Base-by-base conservation (phyloP, 2,888 invertebrate genomes). In the Lasioglossum figueresi region DNA sequence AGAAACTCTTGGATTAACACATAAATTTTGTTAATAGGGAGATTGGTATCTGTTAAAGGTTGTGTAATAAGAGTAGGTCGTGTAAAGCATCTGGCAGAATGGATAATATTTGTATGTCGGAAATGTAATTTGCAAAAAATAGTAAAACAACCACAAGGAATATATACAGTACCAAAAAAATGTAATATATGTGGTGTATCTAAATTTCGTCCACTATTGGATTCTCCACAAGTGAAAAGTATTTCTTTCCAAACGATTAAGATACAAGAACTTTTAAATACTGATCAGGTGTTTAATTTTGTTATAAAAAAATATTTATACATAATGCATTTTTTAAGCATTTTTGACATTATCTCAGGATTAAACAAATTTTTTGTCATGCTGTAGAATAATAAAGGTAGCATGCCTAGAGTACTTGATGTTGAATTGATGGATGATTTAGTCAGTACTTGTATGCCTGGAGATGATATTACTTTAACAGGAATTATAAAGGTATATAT, bases 401-500 rank as follows among this genome's bases (percentile, higher is more conserved):
- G 97, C 72, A 96, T 98, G 90, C 98, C 98, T 2, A 96, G 97
- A 87, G 97, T 97, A 88, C 96, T 99, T 45, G 98, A 99, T 93
- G 97, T 99, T 93, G 98, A 99, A 94, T 95, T 99, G 12, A 96
- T 97, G 78, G 98, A 98, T 95, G 91, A 95, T 88, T 95, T 99
- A 71, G 98, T 98, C 1, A 97, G 98, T 88, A 96, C 96, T 40
- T 98, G 98, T 88, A 96, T 97, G 88, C 98, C 99, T 19, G 99
- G 99, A 2, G 98, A 99, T 95, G 97, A 98, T 90, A 96, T 99
- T 0, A 97, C 97, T 23, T 96, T 99, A 16, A 97, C 97, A 80
- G 99, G 99, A 52, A 96, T 98, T 87, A 96, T 99, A 34, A 98
- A 98, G 96, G 97, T 97, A 87, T 97, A 87, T 76, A 66, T 72